Percentiles rank a stretch among this genome's conserved stretches.
These are phyloP conservation scores for Drosophila cardini DNA, from an alignment of 1,140 invertebrate genomes.

Conservation along the genomic window DNA sequence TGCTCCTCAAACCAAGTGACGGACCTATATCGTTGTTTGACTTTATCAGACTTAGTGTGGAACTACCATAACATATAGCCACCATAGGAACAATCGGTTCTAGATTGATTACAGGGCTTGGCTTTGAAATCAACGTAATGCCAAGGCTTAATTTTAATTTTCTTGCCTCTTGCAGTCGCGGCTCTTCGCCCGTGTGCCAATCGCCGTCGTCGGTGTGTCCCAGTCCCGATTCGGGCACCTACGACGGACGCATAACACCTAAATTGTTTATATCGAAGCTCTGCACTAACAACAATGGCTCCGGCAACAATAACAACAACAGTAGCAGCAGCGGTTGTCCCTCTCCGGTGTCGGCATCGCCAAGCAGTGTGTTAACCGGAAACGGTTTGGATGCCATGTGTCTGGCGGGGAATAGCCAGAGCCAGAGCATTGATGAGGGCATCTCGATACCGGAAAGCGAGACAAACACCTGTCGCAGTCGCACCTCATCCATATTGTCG, in stretches of 20 bases:
- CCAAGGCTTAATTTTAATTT: slow-evolving; percentile 28
- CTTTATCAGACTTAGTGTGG: too few relatives aligned
- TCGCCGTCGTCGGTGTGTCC: slow-evolving; percentile 81
- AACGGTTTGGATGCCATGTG: slow-evolving; percentile 61
- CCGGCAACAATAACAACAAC: slow-evolving; percentile 49
- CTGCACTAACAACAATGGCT: slow-evolving; percentile 70
- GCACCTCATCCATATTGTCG: slow-evolving; percentile 69
- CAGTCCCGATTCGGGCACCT: slow-evolving; percentile 81
- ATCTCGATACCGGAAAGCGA: slow-evolving; percentile 74
- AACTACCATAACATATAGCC: too few relatives aligned
- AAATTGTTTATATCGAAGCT: slow-evolving; percentile 81
- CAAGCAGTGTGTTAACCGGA: slow-evolving; percentile 50
- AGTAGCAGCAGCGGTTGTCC: slow-evolving; percentile 78
- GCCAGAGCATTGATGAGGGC: slow-evolving; percentile 76
- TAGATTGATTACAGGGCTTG: too few relatives aligned
- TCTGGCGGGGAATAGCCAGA: slow-evolving; percentile 61
- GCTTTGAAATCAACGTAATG: too few relatives aligned
- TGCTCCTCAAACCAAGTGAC: too few relatives aligned
- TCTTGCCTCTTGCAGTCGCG: slow-evolving; percentile 84
- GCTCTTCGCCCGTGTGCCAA: slow-evolving; percentile 85
- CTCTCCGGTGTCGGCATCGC: slow-evolving; percentile 70
- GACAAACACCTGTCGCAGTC: slow-evolving; percentile 64
- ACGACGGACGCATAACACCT: slow-evolving; percentile 78
- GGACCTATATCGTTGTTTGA: too few relatives aligned
- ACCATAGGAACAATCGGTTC: too few relatives aligned